Percentiles rank a stretch among this genome's conserved stretches.
Evolutionary conservation across 2,113 vertebrate species (phyloP).

Genomic region (Corythornis cristatus): DNA sequence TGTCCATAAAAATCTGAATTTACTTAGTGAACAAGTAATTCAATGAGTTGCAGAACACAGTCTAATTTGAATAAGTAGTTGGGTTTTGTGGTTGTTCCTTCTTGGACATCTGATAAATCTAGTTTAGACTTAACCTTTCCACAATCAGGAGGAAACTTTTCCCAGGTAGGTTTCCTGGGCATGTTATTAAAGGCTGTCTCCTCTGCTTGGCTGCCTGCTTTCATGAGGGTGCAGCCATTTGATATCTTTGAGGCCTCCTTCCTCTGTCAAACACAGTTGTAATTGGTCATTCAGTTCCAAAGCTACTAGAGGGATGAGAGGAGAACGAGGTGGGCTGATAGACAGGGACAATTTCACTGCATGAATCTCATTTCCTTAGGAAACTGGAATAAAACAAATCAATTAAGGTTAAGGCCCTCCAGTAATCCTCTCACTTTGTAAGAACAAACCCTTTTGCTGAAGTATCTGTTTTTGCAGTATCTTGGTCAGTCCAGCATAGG

Average conservation of each 20-base stretch:
- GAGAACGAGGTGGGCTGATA: background rate
- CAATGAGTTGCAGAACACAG: background rate
- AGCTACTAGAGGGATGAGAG: slow-evolving; percentile 32
- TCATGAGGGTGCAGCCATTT: slow-evolving; percentile 8
- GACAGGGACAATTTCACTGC: background rate
- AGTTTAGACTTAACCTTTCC: background rate
- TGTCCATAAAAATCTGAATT: background rate
- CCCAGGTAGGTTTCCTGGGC: background rate
- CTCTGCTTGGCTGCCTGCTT: slow-evolving; percentile 55
- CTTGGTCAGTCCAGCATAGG: background rate
- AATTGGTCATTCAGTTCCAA: slow-evolving; percentile 12
- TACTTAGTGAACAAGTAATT: background rate
- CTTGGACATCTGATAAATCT: background rate
- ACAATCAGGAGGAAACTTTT: background rate
- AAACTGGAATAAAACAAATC: slow-evolving; percentile 13
- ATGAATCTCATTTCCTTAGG: slow-evolving; percentile 32
- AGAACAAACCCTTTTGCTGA: background rate
- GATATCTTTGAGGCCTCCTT: slow-evolving; percentile 37
- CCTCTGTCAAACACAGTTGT: background rate
- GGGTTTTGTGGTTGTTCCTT: background rate
- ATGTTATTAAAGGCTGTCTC: slow-evolving; percentile 1
- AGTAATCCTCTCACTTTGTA: background rate
- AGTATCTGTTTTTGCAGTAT: background rate
- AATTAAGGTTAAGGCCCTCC: slow-evolving; percentile 35
- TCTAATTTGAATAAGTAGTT: background rate